These are phyloP conservation scores for Carapus acus DNA, from an alignment of 2,797 vertebrate species.

Conservation along the genomic window DNA sequence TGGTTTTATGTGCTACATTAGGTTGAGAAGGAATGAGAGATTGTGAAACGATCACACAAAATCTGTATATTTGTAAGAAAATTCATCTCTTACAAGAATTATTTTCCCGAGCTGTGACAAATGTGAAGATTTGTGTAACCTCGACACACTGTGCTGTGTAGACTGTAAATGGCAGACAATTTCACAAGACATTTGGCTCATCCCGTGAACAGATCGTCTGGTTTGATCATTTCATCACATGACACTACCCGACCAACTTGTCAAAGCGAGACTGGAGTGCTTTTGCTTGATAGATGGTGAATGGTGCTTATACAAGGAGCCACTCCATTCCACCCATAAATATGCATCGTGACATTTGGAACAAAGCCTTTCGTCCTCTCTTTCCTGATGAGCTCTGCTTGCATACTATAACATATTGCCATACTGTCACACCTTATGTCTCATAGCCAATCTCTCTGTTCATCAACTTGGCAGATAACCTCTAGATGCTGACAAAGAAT, in stretches of 20 bases:
- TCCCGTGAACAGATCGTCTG: conserved; percentile 45
- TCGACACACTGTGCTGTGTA: conserved; percentile 35
- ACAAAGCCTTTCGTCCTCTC: conserved; percentile 78
- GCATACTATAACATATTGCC: conserved; percentile 75
- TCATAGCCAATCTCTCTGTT: conserved; percentile 75
- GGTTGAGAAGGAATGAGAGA: neutral
- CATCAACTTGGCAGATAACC: conserved; percentile 73
- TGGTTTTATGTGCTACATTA: conserved; percentile 13
- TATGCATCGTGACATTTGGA: conserved; percentile 85
- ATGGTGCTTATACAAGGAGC: conserved; percentile 75
- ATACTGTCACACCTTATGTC: conserved; percentile 77
- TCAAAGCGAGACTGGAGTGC: conserved; percentile 67
- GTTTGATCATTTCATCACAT: conserved; percentile 63
- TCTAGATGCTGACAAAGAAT: conserved; percentile 72
- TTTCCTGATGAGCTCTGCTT: conserved; percentile 77
- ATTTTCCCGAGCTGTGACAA: conserved; percentile 23
- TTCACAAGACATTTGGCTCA: conserved; percentile 46
- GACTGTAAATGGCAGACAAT: conserved; percentile 37
- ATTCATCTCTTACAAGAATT: conserved; percentile 13
- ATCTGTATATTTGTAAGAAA: conserved; percentile 19
- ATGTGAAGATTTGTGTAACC: conserved; percentile 44
- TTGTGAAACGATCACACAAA: conserved; percentile 16
- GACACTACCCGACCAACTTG: conserved; percentile 58
- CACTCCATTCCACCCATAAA: conserved; percentile 77
- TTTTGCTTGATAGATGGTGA: conserved; percentile 73